phyloP scores from a whole-genome alignment of 1,140 invertebrate genomes.

The Colletes latitarsis region DNA sequence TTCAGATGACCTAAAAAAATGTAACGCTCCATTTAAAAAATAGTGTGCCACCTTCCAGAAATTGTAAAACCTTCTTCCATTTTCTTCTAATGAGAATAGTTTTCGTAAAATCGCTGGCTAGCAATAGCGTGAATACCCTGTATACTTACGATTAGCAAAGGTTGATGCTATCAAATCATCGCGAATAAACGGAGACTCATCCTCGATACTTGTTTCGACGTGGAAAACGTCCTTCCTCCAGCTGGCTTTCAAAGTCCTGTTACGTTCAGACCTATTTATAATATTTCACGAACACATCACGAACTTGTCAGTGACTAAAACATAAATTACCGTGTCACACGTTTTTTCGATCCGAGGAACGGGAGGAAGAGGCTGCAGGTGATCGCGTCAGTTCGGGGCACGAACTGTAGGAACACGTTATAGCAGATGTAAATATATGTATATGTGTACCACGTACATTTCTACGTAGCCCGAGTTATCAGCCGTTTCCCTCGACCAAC shows the following conservation, averaged over 20 bases:
- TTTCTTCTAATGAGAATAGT: too few species aligned
- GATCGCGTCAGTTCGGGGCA: slow-evolving; percentile 37
- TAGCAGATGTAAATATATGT: slow-evolving; percentile 36
- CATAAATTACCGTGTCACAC: slow-evolving; percentile 16
- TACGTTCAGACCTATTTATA: neutral
- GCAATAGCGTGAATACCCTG: too few species aligned
- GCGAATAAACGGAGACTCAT: neutral
- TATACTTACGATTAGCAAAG: neutral
- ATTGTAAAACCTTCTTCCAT: too few species aligned
- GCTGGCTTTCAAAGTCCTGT: neutral
- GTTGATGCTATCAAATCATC: neutral
- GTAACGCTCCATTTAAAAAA: too few species aligned
- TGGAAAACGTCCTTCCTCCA: neutral
- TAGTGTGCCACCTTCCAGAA: too few species aligned
- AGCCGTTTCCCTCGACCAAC: slow-evolving; percentile 65
- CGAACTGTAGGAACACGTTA: slow-evolving; percentile 36
- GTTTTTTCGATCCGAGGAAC: neutral
- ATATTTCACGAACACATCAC: neutral
- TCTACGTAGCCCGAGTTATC: slow-evolving; percentile 55
- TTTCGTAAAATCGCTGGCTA: too few species aligned
- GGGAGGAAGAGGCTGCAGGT: slow-evolving; percentile 46
- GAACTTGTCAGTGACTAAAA: neutral
- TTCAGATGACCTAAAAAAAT: too few species aligned
- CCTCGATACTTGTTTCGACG: neutral
- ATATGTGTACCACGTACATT: slow-evolving; percentile 25